phyloP scores from a whole-genome alignment of 2,888 invertebrate species.

The Sphaerophoria taeniata region DNA sequence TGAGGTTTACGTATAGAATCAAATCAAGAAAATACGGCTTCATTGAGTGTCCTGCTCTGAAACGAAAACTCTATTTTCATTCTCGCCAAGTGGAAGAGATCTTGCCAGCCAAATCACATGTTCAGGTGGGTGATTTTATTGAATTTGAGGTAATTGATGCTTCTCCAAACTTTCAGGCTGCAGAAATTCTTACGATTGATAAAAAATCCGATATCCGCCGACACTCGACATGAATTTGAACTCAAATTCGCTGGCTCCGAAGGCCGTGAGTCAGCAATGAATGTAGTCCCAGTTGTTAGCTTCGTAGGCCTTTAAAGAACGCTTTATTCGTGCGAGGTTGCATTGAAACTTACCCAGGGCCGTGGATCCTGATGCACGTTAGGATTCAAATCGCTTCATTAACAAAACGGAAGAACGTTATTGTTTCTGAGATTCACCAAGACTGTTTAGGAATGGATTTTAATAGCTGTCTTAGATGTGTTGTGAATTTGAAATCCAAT shows the following conservation, averaged over 20 bases:
- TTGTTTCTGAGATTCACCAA: neutral
- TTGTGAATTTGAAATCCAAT: neutral
- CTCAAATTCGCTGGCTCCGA: neutral
- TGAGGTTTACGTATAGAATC: neutral
- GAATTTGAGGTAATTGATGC: constrained; percentile 1
- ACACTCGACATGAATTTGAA: neutral
- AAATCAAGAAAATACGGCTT: neutral
- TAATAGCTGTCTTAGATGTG: neutral
- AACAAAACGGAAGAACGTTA: no score
- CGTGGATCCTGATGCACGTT: neutral
- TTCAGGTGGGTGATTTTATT: neutral
- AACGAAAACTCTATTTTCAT: constrained; percentile 3
- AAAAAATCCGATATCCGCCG: neutral
- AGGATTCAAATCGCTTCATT: neutral
- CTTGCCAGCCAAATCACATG: neutral
- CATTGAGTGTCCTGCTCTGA: neutral
- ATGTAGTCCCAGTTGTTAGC: no score
- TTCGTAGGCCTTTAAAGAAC: no score
- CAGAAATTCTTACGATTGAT: neutral
- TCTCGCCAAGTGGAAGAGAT: neutral
- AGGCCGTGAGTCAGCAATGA: neutral
- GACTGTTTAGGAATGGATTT: neutral
- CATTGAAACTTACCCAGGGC: no score
- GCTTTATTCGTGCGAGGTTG: no score
- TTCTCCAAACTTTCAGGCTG: no score